These are phyloP conservation scores for Frankliniella intonsa DNA, from an alignment of 2,888 invertebrate genomes.

Conservation along the genomic window DNA sequence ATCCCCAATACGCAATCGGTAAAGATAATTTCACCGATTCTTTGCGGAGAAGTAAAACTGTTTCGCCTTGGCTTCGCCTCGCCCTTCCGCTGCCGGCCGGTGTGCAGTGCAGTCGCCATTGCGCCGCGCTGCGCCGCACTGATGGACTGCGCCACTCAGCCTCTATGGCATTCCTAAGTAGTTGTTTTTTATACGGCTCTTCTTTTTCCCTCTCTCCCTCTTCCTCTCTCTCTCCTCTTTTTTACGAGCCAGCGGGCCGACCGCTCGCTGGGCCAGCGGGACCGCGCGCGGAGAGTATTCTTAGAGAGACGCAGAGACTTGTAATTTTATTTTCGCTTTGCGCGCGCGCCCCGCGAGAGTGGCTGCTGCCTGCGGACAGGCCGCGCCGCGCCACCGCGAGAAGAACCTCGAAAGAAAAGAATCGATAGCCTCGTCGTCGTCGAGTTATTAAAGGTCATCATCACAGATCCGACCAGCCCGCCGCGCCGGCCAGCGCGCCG, in stretches of 20 bases:
- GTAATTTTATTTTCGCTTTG: slow-evolving; percentile 21
- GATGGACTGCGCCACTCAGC: slow-evolving; percentile 9
- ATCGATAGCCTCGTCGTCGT: too few relatives aligned
- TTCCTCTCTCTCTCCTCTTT: background rate
- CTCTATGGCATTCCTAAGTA: slow-evolving; percentile 24
- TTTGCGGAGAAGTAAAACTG: too few relatives aligned
- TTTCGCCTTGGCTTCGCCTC: too few relatives aligned
- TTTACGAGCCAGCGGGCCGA: slow-evolving; percentile 5
- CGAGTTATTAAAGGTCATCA: too few relatives aligned
- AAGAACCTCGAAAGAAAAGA: too few relatives aligned
- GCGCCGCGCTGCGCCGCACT: background rate
- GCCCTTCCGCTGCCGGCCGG: background rate
- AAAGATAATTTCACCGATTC: too few relatives aligned
- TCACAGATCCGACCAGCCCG: background rate
- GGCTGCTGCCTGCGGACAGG: too few relatives aligned
- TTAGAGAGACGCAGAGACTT: background rate
- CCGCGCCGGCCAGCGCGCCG: background rate
- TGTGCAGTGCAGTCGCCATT: background rate
- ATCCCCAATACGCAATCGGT: too few relatives aligned
- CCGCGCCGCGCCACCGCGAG: too few relatives aligned
- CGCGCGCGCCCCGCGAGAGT: background rate
- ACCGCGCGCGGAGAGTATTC: background rate
- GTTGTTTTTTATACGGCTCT: slow-evolving; percentile 10
- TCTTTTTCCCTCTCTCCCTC: background rate
- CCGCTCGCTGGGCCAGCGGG: background rate